Evolutionary conservation across 2,113 vertebrate genomes (phyloP).

Genomic region (Actenoides lindsayi): DNA sequence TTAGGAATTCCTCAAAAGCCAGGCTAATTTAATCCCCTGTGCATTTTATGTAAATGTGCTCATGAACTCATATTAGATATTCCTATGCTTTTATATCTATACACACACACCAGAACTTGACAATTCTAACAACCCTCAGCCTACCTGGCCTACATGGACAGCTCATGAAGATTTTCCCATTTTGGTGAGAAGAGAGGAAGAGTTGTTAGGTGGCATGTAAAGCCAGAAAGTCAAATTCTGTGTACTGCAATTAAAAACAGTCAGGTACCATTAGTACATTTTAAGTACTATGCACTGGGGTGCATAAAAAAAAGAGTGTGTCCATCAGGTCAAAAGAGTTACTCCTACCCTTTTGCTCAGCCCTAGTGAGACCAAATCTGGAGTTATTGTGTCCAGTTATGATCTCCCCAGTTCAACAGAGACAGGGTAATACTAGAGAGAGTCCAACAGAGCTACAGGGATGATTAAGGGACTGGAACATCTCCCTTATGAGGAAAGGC

Average conservation of each 20-base stretch:
- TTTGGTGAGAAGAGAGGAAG: background rate
- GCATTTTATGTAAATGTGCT: background rate
- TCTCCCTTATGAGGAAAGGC: too few species aligned
- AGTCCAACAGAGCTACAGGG: too few species aligned
- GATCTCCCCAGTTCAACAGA: too few species aligned
- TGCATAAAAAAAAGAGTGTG: too few species aligned
- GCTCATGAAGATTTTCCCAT: background rate
- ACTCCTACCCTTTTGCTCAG: too few species aligned
- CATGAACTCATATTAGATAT: background rate
- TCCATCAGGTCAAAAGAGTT: too few species aligned
- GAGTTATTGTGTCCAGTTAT: too few species aligned
- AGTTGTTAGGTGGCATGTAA: background rate
- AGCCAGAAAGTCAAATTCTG: background rate
- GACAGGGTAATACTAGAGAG: too few species aligned
- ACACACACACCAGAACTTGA: background rate
- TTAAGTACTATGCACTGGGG: too few species aligned
- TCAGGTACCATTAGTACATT: too few species aligned
- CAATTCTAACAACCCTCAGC: background rate
- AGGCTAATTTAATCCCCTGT: background rate
- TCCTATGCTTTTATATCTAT: background rate
- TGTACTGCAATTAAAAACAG: background rate
- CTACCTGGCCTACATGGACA: background rate
- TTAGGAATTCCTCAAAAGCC: background rate
- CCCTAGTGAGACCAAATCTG: too few species aligned
- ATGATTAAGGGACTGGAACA: too few species aligned